phyloP scores from a whole-genome alignment of 1,140 invertebrate genomes.

The Amphibalanus amphitrite region DNA sequence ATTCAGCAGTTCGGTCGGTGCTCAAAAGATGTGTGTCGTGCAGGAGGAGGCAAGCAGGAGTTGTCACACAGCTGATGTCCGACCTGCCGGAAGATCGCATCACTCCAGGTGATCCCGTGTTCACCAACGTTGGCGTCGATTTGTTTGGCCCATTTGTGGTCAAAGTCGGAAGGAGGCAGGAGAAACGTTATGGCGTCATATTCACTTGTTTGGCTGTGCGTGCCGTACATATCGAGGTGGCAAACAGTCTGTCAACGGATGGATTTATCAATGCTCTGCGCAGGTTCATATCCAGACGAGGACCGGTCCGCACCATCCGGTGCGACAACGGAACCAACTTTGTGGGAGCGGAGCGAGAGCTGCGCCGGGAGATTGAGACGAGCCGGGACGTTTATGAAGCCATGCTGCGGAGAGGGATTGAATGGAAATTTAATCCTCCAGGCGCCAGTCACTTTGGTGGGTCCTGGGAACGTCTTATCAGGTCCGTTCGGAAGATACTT shows the following conservation, averaged over 20 bases:
- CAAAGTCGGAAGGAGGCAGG: constrained; percentile 11
- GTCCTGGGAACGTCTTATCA: constrained; percentile 17
- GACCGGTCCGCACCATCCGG: constrained; percentile 16
- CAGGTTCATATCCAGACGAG: constrained; percentile 21
- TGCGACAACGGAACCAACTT: constrained; percentile 24
- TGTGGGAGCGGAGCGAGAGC: constrained; percentile 18
- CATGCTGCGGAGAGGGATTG: constrained; percentile 13
- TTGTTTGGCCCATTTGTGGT: constrained; percentile 19
- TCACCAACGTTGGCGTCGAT: constrained; percentile 18
- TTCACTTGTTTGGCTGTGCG: constrained; percentile 19
- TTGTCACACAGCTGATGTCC: constrained; percentile 9
- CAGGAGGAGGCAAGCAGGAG: too few relatives aligned
- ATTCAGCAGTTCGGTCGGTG: too few relatives aligned
- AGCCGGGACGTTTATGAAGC: constrained; percentile 11
- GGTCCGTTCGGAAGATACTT: constrained; percentile 12
- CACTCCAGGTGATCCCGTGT: constrained; percentile 2
- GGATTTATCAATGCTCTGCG: constrained; percentile 20
- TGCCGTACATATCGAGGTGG: constrained; percentile 21
- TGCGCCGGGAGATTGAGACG: constrained; percentile 15
- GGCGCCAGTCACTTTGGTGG: constrained; percentile 17
- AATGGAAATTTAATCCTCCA: constrained; percentile 18
- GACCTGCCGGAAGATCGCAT: constrained; percentile 15
- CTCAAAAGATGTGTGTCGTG: too few relatives aligned
- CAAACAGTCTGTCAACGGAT: constrained; percentile 17
- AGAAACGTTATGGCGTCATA: constrained; percentile 17